A percentile compares a stretch with the other conserved stretches of the same genome.
Evolutionary conservation across 2,888 invertebrate genomes (phyloP).

Genomic region (Stenodera caucasica): DNA sequence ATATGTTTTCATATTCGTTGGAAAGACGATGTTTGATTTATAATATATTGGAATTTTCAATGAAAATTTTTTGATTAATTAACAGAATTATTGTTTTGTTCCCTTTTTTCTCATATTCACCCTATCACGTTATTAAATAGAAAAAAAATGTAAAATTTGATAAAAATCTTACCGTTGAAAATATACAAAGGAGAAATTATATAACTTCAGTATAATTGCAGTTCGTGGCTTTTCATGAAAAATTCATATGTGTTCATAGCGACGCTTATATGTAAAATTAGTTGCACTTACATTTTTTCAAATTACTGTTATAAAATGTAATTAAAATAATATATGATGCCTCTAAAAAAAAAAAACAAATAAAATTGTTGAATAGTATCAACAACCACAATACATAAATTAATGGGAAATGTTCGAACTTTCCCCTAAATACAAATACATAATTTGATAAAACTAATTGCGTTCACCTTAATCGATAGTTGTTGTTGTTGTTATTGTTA

Average conservation of each 20-base stretch:
- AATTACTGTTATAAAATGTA: slow-evolving; percentile 14
- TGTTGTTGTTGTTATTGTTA: not conserved
- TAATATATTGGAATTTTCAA: not conserved
- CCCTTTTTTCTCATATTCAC: not conserved
- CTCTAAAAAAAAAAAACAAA: not conserved
- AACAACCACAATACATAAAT: not conserved
- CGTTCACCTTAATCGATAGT: not conserved
- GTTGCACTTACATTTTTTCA: slow-evolving; percentile 10
- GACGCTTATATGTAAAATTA: slow-evolving; percentile 10
- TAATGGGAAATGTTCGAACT: not conserved
- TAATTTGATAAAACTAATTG: too few species aligned
- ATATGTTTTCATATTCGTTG: not conserved
- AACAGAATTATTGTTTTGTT: not conserved
- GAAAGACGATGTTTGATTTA: not conserved
- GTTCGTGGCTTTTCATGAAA: slow-evolving; percentile 18
- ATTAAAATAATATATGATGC: slow-evolving; percentile 11
- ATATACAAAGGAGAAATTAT: slow-evolving; percentile 13
- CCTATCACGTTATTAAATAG: not conserved
- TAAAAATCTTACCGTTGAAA: slow-evolving; percentile 10
- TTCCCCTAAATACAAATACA: not conserved
- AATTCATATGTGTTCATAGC: slow-evolving; percentile 15
- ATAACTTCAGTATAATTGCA: slow-evolving; percentile 20
- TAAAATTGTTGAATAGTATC: not conserved
- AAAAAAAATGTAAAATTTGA: slow-evolving; percentile 15
- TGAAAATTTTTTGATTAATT: not conserved